A percentile compares a stretch with the other conserved stretches of the same genome.
These are phyloP conservation scores for Rallus limicola DNA, from an alignment of 2,113 vertebrate genomes.

Conservation along the genomic window DNA sequence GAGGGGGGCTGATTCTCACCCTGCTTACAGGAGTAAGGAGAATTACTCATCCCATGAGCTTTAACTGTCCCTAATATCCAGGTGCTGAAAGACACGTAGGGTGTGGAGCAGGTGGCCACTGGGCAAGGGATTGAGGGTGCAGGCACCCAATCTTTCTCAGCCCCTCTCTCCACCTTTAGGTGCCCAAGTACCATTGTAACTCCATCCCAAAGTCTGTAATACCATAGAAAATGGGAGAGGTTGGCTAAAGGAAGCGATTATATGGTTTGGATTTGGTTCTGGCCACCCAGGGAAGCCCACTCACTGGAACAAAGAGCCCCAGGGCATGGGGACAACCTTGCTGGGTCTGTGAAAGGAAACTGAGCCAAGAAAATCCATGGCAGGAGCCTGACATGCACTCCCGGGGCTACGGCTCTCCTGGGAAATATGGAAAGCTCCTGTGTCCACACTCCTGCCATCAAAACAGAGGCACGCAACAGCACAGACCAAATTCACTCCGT, in stretches of 20 bases:
- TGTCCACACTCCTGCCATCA: background rate
- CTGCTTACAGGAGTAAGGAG: conserved; percentile 31
- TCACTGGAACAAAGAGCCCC: background rate
- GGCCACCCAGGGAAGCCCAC: background rate
- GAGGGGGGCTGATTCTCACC: background rate
- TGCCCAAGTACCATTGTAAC: background rate
- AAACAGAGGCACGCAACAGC: background rate
- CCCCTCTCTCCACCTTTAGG: background rate
- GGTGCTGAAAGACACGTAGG: background rate
- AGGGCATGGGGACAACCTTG: background rate
- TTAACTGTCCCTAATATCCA: conserved; percentile 16
- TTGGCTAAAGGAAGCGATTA: rapidly evolving
- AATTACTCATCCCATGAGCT: conserved; percentile 32
- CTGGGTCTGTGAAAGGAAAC: background rate
- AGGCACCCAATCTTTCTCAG: background rate
- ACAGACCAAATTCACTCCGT: background rate
- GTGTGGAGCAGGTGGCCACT: background rate
- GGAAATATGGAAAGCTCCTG: background rate
- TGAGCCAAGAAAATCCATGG: background rate
- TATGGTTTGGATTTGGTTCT: background rate
- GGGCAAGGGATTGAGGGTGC: background rate
- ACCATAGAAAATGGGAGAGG: background rate
- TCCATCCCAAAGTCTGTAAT: background rate
- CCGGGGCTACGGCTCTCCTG: background rate
- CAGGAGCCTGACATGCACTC: background rate